Evolutionary conservation across 2,888 invertebrate species (phyloP).

Genomic region (Sipha maydis): DNA sequence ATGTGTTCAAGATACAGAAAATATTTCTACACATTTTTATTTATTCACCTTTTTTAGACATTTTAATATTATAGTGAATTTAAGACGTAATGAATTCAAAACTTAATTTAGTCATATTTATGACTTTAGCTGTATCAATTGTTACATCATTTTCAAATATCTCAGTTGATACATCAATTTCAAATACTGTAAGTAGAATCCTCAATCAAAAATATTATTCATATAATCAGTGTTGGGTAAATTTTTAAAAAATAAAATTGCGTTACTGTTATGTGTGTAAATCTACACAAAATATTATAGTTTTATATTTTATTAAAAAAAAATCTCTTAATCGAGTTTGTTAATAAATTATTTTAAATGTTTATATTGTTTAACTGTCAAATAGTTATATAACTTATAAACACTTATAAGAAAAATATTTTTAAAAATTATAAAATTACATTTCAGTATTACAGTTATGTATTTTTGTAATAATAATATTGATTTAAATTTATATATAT

Average conservation of each 20-base stretch:
- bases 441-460: no score
- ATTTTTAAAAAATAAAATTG: background rate
- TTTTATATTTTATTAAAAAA: no score
- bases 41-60: background rate
- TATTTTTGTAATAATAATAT: no score
- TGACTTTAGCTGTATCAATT: background rate
- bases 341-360: no score
- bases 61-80: background rate
- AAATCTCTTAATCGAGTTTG: no score
- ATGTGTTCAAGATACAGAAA: background rate
- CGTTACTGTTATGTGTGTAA: no score
- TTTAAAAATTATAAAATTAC: no score
- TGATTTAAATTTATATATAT: background rate
- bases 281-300: no score
- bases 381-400: no score
- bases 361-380: no score
- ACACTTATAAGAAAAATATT: no score
- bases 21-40: background rate
- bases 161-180: background rate
- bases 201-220: background rate
- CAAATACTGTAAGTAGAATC: constrained; percentile 30
- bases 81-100: constrained; percentile 3
- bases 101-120: constrained; percentile 20
- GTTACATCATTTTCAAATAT: background rate
- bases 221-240: background rate